Evolutionary conservation across 2,113 vertebrate species (phyloP).

Genomic region (Boleophthalmus pectinirostris): DNA sequence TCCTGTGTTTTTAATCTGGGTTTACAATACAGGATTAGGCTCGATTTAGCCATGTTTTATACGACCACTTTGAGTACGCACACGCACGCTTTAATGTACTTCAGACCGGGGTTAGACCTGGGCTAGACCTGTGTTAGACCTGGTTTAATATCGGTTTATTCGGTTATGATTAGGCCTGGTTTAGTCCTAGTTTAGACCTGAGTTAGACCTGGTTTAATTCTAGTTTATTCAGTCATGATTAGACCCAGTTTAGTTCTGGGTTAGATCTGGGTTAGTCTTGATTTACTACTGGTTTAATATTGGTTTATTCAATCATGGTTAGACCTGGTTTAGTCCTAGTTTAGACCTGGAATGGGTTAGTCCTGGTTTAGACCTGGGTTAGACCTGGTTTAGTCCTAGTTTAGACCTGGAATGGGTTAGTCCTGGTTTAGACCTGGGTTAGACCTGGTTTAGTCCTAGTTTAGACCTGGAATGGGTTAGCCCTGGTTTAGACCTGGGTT

Average conservation of each 20-base stretch:
- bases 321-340: too few species aligned
- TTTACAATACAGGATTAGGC: conserved; percentile 1
- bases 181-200: too few species aligned
- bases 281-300: not conserved
- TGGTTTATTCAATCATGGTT: too few species aligned
- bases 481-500: not conserved
- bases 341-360: too few species aligned
- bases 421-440: too few species aligned
- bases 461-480: not conserved
- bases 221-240: not conserved
- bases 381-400: too few species aligned
- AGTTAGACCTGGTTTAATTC: too few species aligned
- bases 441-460: too few species aligned
- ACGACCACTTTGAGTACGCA: not conserved
- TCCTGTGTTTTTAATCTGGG: not conserved
- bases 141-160: not conserved
- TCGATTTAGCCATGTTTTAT: not conserved
- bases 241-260: not conserved
- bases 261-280: too few species aligned
- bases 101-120: not conserved
- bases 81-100: not conserved
- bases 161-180: too few species aligned
- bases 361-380: too few species aligned
- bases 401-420: too few species aligned
- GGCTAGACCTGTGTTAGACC: not conserved